Conservation (phyloP, 92 coral and sea anemone genomes). For the Pocillopora meandrina region DNA sequence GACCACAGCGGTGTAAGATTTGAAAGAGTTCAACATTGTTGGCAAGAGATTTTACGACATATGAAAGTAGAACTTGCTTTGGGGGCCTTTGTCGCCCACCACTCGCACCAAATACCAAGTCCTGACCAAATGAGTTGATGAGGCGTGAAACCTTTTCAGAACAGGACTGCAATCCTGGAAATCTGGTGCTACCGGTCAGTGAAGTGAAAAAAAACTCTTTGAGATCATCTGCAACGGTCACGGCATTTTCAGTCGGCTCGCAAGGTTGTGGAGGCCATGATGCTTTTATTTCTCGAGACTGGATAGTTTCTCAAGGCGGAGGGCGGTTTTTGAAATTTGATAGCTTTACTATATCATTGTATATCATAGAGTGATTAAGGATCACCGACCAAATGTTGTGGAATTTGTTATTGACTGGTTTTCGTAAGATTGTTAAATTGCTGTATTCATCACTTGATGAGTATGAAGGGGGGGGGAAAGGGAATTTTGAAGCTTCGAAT, state of each 20-base stretch:
- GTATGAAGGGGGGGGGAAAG: no score
- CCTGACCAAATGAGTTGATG: slow-evolving; percentile 63
- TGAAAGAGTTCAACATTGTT: neutral
- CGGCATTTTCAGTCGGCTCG: slow-evolving; percentile 35
- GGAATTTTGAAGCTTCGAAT: no score
- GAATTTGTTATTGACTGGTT: no score
- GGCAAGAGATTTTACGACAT: slow-evolving; percentile 1
- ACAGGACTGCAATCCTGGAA: slow-evolving; percentile 30
- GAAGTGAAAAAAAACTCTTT: slow-evolving; percentile 31
- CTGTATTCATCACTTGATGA: no score
- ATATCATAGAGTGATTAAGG: no score
- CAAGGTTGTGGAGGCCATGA: slow-evolving; percentile 58
- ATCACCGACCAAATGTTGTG: no score
- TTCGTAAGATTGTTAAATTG: no score
- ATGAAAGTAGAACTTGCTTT: slow-evolving; percentile 67
- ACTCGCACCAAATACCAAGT: slow-evolving; percentile 60
- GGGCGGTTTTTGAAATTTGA: slow-evolving; percentile 26
- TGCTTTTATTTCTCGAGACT: slow-evolving; percentile 13
- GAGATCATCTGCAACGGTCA: slow-evolving; percentile 45
- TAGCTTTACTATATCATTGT: no score
- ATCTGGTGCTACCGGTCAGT: slow-evolving; percentile 37
- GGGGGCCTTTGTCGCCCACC: slow-evolving; percentile 65
- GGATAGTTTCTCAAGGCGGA: slow-evolving; percentile 45
- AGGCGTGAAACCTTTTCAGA: slow-evolving; percentile 43
- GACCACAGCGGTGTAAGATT: slow-evolving; percentile 64